phyloP scores from a whole-genome alignment of 2,888 invertebrate species.

The Pseudoips prasinana region DNA sequence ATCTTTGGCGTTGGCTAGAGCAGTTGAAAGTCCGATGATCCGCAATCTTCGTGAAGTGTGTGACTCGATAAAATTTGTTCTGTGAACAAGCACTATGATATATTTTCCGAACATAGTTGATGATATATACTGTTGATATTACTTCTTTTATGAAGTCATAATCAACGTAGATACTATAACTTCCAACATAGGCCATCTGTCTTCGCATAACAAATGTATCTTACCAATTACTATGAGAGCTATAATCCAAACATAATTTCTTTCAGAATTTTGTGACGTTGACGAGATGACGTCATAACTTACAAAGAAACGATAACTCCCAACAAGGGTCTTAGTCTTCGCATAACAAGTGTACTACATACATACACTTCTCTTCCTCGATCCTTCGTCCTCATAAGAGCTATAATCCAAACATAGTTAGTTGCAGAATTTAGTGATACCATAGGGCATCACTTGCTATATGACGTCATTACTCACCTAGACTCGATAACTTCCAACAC shows the following conservation, averaged over 20 bases:
- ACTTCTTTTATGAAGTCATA: too few species aligned
- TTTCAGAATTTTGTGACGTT: conserved; percentile 99
- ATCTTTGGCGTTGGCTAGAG: conserved; percentile 98
- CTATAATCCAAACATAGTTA: too few species aligned
- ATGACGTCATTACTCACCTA: too few species aligned
- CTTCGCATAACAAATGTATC: conserved; percentile 97
- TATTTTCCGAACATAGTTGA: too few species aligned
- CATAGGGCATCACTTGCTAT: too few species aligned
- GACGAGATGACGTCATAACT: too few species aligned
- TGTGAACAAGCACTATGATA: conserved; percentile 38
- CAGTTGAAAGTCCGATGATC: conserved; percentile 97
- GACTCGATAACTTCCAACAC: conserved; percentile 99
- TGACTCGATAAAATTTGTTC: conserved; percentile 97
- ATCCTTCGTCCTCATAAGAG: too few species aligned
- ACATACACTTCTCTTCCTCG: too few species aligned
- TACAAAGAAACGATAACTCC: conserved; percentile 97
- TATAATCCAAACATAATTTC: conserved; percentile 95
- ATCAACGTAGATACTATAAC: conserved; percentile 94
- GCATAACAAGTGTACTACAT: conserved; percentile 98
- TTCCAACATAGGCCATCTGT: conserved; percentile 94
- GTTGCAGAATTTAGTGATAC: too few species aligned
- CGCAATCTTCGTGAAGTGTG: conserved; percentile 92
- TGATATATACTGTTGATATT: too few species aligned
- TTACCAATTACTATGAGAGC: conserved; percentile 98
- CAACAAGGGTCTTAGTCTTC: conserved; percentile 93